phyloP scores from a whole-genome alignment of 2,888 invertebrate species.

The Nemoura dubitans region DNA sequence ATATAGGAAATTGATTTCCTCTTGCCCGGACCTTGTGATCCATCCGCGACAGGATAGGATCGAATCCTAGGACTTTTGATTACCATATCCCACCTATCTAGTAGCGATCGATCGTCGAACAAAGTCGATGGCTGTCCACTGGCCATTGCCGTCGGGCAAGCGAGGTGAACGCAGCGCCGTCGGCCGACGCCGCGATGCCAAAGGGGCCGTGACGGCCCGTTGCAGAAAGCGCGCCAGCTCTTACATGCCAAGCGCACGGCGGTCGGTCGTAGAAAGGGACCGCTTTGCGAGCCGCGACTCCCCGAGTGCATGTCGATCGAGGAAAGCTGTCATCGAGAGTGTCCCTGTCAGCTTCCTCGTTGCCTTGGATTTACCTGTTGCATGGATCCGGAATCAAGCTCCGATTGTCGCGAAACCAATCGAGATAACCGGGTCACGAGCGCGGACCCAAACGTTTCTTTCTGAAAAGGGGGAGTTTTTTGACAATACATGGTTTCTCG shows the following conservation, averaged over 20 bases:
- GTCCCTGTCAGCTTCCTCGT: constrained; percentile 4
- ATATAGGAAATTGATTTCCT: too few relatives aligned
- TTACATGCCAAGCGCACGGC: background rate
- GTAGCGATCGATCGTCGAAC: too few relatives aligned
- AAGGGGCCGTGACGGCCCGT: background rate
- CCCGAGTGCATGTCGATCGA: too few relatives aligned
- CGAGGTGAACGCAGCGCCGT: background rate
- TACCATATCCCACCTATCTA: too few relatives aligned
- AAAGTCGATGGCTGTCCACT: background rate
- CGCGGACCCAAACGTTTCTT: background rate
- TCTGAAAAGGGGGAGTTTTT: background rate
- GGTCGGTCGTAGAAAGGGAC: too few relatives aligned
- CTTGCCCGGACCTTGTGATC: too few relatives aligned
- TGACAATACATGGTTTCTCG: background rate
- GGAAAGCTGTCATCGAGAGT: background rate
- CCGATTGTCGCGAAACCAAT: constrained; percentile 7
- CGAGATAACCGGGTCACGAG: background rate
- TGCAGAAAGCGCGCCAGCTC: background rate
- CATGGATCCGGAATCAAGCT: background rate
- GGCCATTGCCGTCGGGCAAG: background rate
- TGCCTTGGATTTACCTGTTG: background rate
- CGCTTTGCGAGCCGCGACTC: background rate
- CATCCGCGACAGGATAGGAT: too few relatives aligned
- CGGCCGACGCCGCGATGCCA: background rate
- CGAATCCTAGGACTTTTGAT: too few relatives aligned